Percentiles rank a stretch among this genome's conserved stretches.
Evolutionary conservation across 2,888 invertebrate species (phyloP).

Genomic region (Petrolisthes cinctipes): DNA sequence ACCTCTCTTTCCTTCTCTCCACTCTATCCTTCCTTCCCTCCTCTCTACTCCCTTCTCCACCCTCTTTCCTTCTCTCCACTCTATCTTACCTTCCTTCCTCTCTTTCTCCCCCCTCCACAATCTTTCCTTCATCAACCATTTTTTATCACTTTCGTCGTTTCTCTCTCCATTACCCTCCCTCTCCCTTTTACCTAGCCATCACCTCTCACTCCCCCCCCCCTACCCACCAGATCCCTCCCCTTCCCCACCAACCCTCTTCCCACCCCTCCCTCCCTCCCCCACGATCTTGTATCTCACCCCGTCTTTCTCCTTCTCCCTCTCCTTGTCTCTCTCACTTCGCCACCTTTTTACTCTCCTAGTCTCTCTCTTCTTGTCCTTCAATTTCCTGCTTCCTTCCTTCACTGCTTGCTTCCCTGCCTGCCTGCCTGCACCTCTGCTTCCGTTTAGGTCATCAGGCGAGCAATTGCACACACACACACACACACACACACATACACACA

Average conservation of each 20-base stretch:
- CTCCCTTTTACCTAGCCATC: background rate
- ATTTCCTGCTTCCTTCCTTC: background rate
- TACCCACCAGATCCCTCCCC: background rate
- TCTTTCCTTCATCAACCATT: no score
- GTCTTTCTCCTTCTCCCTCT: background rate
- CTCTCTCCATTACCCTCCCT: background rate
- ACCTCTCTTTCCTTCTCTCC: background rate
- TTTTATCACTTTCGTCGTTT: no score
- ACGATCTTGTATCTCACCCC: background rate
- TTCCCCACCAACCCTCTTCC: background rate
- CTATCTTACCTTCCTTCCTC: background rate
- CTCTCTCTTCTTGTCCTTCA: background rate
- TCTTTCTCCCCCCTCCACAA: background rate
- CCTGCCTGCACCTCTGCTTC: no score
- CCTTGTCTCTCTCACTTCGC: background rate
- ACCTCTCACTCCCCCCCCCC: background rate
- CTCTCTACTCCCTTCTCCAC: background rate
- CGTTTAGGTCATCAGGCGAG: no score
- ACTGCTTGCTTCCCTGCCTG: no score
- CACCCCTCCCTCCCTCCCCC: background rate
- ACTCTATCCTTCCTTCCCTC: background rate
- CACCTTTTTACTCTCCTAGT: background rate
- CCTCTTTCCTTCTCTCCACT: background rate
- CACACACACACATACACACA: no score
- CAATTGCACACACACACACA: no score